phyloP scores from a whole-genome alignment of 2,113 vertebrate species.

The Crotalus helleri region DNA sequence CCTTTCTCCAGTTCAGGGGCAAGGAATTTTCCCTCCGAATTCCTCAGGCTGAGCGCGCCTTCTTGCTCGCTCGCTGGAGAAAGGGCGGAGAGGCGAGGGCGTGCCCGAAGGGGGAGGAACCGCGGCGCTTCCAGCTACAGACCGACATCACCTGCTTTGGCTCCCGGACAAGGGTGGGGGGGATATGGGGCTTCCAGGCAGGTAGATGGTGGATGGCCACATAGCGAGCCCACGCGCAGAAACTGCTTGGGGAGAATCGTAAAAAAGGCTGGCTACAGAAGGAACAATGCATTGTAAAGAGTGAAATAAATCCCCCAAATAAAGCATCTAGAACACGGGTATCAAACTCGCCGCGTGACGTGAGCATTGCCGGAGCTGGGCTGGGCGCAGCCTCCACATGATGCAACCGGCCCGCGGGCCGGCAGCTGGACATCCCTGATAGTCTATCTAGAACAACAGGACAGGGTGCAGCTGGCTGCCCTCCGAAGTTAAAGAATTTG shows the following conservation, averaged over 20 bases:
- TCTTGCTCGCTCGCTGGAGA: neutral
- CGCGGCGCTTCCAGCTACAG: neutral
- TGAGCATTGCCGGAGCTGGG: too few species aligned
- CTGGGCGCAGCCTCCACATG: too few species aligned
- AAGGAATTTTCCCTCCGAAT: neutral
- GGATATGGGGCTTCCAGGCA: neutral
- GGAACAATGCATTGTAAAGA: neutral
- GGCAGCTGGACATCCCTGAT: too few species aligned
- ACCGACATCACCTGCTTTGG: neutral
- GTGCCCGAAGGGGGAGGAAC: neutral
- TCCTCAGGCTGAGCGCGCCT: neutral
- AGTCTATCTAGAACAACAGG: neutral
- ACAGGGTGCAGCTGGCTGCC: neutral
- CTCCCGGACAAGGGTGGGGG: neutral
- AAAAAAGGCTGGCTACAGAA: neutral
- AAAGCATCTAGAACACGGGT: neutral
- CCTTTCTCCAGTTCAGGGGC: neutral
- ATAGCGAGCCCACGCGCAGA: neutral
- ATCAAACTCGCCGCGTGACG: too few species aligned
- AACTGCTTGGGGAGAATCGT: neutral
- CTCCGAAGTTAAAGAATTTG: neutral
- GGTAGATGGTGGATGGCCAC: neutral
- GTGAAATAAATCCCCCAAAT: neutral
- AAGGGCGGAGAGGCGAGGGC: neutral
- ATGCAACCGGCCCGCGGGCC: too few species aligned